These are phyloP conservation scores for Globodera rostochiensis DNA, from an alignment of 1,140 invertebrate genomes.

Conservation along the genomic window DNA sequence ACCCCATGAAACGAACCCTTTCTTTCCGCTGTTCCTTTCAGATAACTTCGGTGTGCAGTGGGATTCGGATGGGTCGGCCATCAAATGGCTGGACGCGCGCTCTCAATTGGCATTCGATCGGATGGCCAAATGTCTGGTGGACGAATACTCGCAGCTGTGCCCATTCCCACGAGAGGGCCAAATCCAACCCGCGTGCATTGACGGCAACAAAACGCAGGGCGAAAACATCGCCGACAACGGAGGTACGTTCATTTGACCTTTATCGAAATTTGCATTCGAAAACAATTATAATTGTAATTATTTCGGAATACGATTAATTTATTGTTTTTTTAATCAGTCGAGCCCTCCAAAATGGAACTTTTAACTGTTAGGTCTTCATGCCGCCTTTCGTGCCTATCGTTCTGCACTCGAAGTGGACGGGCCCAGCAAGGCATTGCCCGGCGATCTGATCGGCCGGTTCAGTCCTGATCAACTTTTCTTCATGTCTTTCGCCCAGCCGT, in stretches of 20 bases:
- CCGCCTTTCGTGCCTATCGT: conserved; percentile 47
- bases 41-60: conserved; percentile 57
- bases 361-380: conserved; percentile 46
- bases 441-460: conserved; percentile 43
- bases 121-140: conserved; percentile 55
- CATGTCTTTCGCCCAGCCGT: conserved; percentile 36
- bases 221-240: conserved; percentile 95
- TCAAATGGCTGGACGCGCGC: conserved; percentile 49
- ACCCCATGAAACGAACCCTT: no score
- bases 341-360: no score
- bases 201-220: conserved; percentile 85
- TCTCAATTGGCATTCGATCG: conserved; percentile 40
- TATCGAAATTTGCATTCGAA: no score
- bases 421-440: conserved; percentile 43
- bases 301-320: no score
- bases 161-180: conserved; percentile 41
- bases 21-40: not conserved
- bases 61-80: conserved; percentile 46
- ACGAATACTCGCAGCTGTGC: conserved; percentile 48
- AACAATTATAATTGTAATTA: no score
- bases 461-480: conserved; percentile 57
- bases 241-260: conserved; percentile 61
- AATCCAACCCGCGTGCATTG: conserved; percentile 59
- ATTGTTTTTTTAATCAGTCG: not conserved
- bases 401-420: conserved; percentile 31